Evolutionary conservation across 2,113 vertebrate species (phyloP), one percentile per base, ranked within the genome.

Genomic region (Opisthocomus hoazin): DNA sequence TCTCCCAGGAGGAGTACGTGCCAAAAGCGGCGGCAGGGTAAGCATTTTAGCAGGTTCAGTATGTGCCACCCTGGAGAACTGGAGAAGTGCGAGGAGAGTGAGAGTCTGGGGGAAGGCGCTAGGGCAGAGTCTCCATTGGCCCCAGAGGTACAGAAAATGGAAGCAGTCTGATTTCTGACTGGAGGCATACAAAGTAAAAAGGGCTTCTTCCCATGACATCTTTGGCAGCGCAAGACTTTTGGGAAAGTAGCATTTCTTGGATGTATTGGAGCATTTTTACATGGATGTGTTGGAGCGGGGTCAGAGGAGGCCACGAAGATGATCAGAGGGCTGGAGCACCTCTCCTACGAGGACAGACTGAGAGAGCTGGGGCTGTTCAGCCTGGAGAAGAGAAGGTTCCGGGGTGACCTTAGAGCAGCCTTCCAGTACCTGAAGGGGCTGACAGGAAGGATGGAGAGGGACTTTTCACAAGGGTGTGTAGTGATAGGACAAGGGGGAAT

Each of bases 41-140:
- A 77, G 88, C 37, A 10, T 94, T 96, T 90, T 81, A 93, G 86
- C 89, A 93, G 41, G 68, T 92, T 94, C 60, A 54, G 23, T 90
- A 48, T 58, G 56, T 89, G 77, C 80, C 77, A 81, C 76, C 66
- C 43, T 66, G 21, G 23, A 63, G 75, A 66, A 90, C 57, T 30
- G 73, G 86, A n/a, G n/a, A n/a, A n/a, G n/a, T n/a, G n/a, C 56
- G 76, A 88, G 41, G 29, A 79, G 79, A 74, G 83, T 41, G n/a
- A 46, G 94, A 93, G 64, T 54, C 19, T 63, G 56, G 68, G 4
- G 19, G 68, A 83, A 83, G 60, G 71, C 0, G 1, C 68, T 37
- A 69, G 41, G 32, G 68, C 34, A 39, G n/a, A 22, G 89, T 77
- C 56, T 84, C 34, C 60, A 21, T 36, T 88, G 60, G 14, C 34